Evolutionary conservation across 2,888 invertebrate genomes (phyloP), one percentile per base, ranked within the genome.

Genomic region (Thereva unica): DNA sequence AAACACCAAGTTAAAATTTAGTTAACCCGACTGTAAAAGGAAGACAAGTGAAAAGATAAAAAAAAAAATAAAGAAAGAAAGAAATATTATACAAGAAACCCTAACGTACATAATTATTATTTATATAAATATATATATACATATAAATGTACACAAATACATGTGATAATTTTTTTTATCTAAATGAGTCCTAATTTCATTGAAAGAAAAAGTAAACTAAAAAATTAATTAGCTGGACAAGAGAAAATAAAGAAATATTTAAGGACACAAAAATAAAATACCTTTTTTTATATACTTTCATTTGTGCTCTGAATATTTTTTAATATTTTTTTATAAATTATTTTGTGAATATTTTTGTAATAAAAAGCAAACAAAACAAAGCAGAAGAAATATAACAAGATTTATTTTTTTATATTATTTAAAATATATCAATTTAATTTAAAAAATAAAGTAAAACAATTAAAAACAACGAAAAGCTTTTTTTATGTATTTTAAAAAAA

Each of bases 81-180:
- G 23, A 23, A 23, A 23, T 23, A 23, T 23, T n/a, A 23, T 23
- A 23, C 23, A 23, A 23, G n/a, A n/a, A 23, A 23, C 23, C 23
- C 23, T 23, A 23, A 23, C 23, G 23, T 23, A 23, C 23, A 23
- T 23, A 23, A 23, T 23, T 23, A 23, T 23, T 23, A 23, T 23
- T 23, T 23, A 23, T 23, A 50, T 44, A 61, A 40, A 49, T n/a
- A 50, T 44, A 50, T 44, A 61, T 41, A 49, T 61, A 61, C 61
- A 50, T 61, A 50, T 50, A 61, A 47, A 61, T 41, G 50, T 68
- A 67, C 65, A 61, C 67, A 66, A 54, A 42, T 61, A 69, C 65
- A 69, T 69, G 69, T 69, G 69, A 69, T 69, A 69, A 66, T 69
- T 64, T 59, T 69, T 69, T 64, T 42, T 64, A 61, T 66, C 61